These are phyloP conservation scores for Dysidea cf. avara DNA, from an alignment of 37 sponge, comb jelly and placozoan genomes.

Conservation along the genomic window DNA sequence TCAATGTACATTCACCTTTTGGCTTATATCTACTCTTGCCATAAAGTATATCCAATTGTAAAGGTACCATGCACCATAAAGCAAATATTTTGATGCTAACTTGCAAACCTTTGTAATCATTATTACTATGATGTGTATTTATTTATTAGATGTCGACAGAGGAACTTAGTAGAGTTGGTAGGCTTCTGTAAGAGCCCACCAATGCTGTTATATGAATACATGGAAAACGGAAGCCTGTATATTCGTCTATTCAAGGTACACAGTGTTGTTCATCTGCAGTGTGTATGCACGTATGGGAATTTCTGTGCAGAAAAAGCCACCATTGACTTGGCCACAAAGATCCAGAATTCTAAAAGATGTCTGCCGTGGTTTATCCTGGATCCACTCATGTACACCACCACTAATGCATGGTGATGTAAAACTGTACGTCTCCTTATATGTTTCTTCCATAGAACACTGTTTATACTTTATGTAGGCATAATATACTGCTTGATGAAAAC, in stretches of 20 bases:
- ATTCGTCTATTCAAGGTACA: background rate
- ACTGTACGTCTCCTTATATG: background rate
- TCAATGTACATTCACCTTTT: too few species aligned
- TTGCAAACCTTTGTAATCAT: too few species aligned
- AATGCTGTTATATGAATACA: conserved; percentile 12
- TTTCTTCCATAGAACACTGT: background rate
- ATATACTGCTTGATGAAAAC: conserved; percentile 9
- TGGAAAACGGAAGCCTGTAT: conserved; percentile 10
- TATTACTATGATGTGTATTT: too few species aligned
- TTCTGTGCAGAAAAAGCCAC: background rate
- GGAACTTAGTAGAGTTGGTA: conserved; percentile 7
- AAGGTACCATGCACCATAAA: too few species aligned
- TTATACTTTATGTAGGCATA: conserved; percentile 1
- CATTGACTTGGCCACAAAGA: conserved; percentile 9
- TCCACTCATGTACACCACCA: conserved; percentile 22
- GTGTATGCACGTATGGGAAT: too few species aligned
- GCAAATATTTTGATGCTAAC: too few species aligned
- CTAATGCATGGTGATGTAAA: conserved; percentile 34
- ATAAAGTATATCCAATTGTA: too few species aligned
- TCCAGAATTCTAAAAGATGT: conserved; percentile 3
- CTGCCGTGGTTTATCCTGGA: conserved; percentile 19
- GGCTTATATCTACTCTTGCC: too few species aligned
- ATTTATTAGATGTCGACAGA: conserved; percentile 28
- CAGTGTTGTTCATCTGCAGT: background rate
- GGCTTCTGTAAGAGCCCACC: conserved; percentile 14